Base-by-base conservation (phyloP, 2,113 vertebrate species). In the Electrona antarctica region DNA sequence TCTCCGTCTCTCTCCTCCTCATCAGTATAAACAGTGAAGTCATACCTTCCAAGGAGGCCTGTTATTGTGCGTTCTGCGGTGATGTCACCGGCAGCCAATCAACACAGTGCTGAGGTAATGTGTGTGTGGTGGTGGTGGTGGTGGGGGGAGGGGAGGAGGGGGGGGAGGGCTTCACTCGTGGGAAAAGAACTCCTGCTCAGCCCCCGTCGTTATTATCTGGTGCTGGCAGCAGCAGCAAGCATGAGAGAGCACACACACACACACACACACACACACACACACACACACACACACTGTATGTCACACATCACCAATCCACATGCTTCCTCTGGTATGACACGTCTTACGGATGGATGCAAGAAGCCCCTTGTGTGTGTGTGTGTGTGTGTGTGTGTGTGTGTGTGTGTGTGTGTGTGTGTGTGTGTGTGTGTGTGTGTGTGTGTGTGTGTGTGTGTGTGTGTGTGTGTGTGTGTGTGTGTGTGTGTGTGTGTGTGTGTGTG, bases 61-160 rank as follows among this genome's bases (percentile, higher is more conserved):
- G 88, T 91, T 91, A 90, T 90, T 77, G 63, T 75, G 87, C 81
- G 71, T 79, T 87, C 80, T 77, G 47, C 70, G 82, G 90, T 94
- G 93, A 94, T 94, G 92, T 94, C 92, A 94, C 88, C 85, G 12
- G 76, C 84, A 93, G 90, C 93, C 93, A 94, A 94, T 94, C 92
- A 92, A 85, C 88, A 88, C 61, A 82, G 87, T 62, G 59, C 82
- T 69, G 81, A 87, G 84, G 77, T 86, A 46, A 70, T 41, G 81
- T 59, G 66, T 62, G 69, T 64, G 79, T 7, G 51, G 33, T 21
- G 10, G 21, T 51, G 64, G 64, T 8, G 15, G 12, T 2, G 50
- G 9, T 28, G 51, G 41, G 57, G 62, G 52, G n/a, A 51, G 61
- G 51, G 14, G 63, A 7, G 58, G 28, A 45, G 21, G 7, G 50